Base-by-base conservation (phyloP, 2,797 vertebrate genomes). In the Naso thynnoides region DNA sequence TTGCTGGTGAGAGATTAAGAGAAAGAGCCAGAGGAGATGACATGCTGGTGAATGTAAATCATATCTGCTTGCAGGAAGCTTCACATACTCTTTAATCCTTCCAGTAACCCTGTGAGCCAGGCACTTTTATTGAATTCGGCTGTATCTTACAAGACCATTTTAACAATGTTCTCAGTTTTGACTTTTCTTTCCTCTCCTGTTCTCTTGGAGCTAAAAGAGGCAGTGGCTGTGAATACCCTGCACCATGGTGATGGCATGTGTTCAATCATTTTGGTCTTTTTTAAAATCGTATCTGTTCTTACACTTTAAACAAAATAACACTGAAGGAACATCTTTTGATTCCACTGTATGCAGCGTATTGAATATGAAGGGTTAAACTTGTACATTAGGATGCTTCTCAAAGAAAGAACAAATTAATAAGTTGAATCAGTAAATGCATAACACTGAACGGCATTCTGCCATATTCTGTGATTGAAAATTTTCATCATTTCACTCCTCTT, bases 241-340 rank as follows among this genome's bases (percentile, higher is more conserved):
- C 66, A 69, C 84, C 79, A 79, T 87, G 58, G 73, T 44, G 67
- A 86, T 42, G 44, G 36, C 53, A 29, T 15, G 18, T 29, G 15
- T 54, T 23, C 15, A 52, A 24, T 49, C 6, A 49, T 18, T 38
- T 50, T 27, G 42, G 9, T 6, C 18, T 5, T 19, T 27, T 48
- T 18, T 31, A 18, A n/a, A n/a, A 27, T 63, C 31, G 1, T 14
- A 16, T 39, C 9, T 19, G 14, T 16, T 47, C 15, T 58, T 18
- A 23, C 19, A 8, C 42, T 44, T 27, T 45, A 5, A 9, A 41
- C 8, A 45, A 4, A 2, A 8, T 6, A 24, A 7, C 27, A 19
- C 52, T 45, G 52, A 19, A 18, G n/a, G 10, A 39, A 29, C 23
- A 49, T 7, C 13, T 50, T 56, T 8, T 41, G 3, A 18, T 62